Evolutionary conservation across 2,888 invertebrate species (phyloP).

Genomic region (Gryllus longicercus): DNA sequence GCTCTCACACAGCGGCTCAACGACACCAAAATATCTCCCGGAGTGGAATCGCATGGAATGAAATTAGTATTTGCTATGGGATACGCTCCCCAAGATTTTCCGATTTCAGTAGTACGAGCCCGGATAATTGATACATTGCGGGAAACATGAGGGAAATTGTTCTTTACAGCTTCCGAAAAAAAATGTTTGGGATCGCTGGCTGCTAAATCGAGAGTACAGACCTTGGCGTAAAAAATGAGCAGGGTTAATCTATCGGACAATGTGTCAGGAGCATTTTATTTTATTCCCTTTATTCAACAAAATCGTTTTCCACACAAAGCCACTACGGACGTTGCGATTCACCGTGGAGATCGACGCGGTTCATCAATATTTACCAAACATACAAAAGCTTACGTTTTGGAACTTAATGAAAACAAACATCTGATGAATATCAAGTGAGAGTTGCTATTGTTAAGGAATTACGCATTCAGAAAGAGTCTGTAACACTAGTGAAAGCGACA

Average conservation of each 20-base stretch:
- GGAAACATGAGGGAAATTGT: constrained; percentile 1
- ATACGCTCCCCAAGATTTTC: not conserved
- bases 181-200: not conserved
- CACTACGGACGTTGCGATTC: not conserved
- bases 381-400: too few relatives aligned
- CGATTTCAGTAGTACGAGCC: not conserved
- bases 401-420: too few relatives aligned
- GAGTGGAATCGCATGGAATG: not conserved
- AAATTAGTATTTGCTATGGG: not conserved
- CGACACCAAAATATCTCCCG: too few relatives aligned
- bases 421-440: too few relatives aligned
- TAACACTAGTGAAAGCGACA: too few relatives aligned
- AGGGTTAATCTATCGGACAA: constrained; percentile 10
- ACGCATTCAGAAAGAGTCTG: too few relatives aligned
- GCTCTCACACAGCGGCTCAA: too few relatives aligned
- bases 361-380: not conserved
- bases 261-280: not conserved
- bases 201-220: constrained; percentile 2
- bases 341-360: not conserved
- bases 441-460: too few relatives aligned
- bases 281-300: not conserved
- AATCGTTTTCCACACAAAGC: constrained; percentile 17
- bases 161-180: constrained; percentile 1
- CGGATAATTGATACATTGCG: not conserved
- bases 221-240: not conserved